These are phyloP conservation scores for Lophochroa leadbeateri DNA, from an alignment of 2,113 vertebrate genomes.

Conservation along the genomic window DNA sequence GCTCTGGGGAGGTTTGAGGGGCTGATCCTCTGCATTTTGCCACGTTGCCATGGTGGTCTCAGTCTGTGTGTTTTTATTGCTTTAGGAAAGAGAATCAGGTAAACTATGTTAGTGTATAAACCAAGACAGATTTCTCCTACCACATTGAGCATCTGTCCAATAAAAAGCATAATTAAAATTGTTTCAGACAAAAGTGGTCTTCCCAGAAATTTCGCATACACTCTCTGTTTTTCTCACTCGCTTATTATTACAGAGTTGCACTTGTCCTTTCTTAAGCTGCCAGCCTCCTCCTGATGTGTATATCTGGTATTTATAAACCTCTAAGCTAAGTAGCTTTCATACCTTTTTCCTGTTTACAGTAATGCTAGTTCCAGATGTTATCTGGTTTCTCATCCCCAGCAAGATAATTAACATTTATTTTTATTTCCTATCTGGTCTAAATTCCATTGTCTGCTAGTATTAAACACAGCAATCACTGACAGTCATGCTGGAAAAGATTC, in stretches of 20 bases:
- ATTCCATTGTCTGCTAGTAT: background rate
- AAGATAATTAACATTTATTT: slow-evolving; percentile 8
- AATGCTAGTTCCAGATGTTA: background rate
- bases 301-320: slow-evolving; percentile 13
- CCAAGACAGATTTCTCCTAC: background rate
- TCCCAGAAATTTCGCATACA: background rate
- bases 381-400: background rate
- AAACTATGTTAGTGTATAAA: background rate
- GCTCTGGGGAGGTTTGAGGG: background rate
- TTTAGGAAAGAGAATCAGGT: background rate
- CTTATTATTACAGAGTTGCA: background rate
- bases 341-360: background rate
- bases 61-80: background rate
- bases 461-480: background rate
- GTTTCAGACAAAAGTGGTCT: background rate
- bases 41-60: background rate
- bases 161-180: background rate
- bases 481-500: background rate
- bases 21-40: background rate
- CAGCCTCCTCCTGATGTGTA: background rate
- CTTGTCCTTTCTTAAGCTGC: background rate
- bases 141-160: background rate
- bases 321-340: background rate
- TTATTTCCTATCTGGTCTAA: background rate
- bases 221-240: background rate